Evolutionary conservation across 2,888 invertebrate species (phyloP), one percentile per base, ranked within the genome.

Genomic region (Pelosia muscerda): DNA sequence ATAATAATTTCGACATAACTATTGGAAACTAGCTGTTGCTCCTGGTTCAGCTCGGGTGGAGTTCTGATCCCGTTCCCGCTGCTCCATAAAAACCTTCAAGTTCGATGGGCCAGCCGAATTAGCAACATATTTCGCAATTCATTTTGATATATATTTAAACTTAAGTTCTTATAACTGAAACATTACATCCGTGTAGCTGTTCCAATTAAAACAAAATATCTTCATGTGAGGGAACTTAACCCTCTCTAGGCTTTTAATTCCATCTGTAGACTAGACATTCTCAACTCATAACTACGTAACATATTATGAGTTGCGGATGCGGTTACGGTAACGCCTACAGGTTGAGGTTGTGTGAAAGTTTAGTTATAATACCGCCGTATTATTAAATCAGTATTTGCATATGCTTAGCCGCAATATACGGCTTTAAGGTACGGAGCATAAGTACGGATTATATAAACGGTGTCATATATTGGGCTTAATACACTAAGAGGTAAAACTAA

Each of bases 151-250:
- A n/a, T n/a, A n/a, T n/a, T n/a, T n/a, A n/a, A n/a, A n/a, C n/a
- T n/a, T n/a, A 58, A 15, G 5, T 34, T 34, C 34, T 31, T 22
- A 34, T 34, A 23, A 22, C 23, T 19, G 15, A 19, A 63, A 62
- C 28, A 54, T 25, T 15, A 59, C 28, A 15, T 34, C 15, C 10
- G 11, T 13, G 6, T 19, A 38, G 3, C 15, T 53, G 6, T 25
- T 42, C 15, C 22, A 58, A n/a, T 28, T 58, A 65, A 59, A 59
- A 25, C 31, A 53, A 13, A 34, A 54, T 65, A 53, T 65, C 65
- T 65, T 65, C 65, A 65, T 59, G 34, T 54, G 54, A 58, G 23
- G 9, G 23, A 56, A 53, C 25, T 6, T 38, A 15, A 2, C 15
- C 26, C n/a, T 23, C 22, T 15, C 42, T 26, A 28, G 49, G 49